Evolutionary conservation across 2,113 vertebrate genomes (phyloP).

Genomic region (Pantherophis guttatus): DNA sequence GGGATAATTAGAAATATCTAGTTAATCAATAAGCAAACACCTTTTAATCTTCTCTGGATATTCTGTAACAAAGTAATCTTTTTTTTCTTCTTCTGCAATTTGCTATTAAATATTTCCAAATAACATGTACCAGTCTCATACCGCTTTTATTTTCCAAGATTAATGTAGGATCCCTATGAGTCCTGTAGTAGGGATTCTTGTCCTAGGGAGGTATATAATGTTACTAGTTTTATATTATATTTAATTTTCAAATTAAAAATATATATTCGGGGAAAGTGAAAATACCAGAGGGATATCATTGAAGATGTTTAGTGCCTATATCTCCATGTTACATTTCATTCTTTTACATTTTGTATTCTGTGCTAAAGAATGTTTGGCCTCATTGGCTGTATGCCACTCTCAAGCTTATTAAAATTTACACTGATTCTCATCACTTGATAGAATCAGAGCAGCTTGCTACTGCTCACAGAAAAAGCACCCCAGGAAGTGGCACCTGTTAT

Average conservation of each 20-base stretch:
- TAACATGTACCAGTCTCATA: neutral
- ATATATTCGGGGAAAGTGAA: neutral
- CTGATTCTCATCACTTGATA: slow-evolving; percentile 28
- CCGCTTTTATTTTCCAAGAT: neutral
- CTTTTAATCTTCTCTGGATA: neutral
- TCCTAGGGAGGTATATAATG: neutral
- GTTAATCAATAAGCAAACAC: neutral
- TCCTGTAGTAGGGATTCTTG: neutral
- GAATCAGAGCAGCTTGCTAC: slow-evolving; percentile 10
- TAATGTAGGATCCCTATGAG: neutral
- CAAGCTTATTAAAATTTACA: slow-evolving; percentile 35
- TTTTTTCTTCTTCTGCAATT: neutral
- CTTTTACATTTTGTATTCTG: slow-evolving; percentile 8
- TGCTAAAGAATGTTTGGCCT: slow-evolving; percentile 37
- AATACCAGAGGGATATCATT: neutral
- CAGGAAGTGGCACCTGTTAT: slow-evolving; percentile 37
- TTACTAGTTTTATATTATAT: neutral
- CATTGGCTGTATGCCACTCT: neutral
- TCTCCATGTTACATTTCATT: neutral
- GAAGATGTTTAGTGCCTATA: neutral
- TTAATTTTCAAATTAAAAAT: neutral
- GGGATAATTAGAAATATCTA: neutral
- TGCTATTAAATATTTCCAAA: neutral
- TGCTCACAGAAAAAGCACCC: slow-evolving; percentile 28
- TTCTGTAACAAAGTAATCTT: neutral